Percentiles rank a stretch among this genome's conserved stretches.
Evolutionary conservation across 2,113 vertebrate species (phyloP).

Genomic region (Pavo muticus): DNA sequence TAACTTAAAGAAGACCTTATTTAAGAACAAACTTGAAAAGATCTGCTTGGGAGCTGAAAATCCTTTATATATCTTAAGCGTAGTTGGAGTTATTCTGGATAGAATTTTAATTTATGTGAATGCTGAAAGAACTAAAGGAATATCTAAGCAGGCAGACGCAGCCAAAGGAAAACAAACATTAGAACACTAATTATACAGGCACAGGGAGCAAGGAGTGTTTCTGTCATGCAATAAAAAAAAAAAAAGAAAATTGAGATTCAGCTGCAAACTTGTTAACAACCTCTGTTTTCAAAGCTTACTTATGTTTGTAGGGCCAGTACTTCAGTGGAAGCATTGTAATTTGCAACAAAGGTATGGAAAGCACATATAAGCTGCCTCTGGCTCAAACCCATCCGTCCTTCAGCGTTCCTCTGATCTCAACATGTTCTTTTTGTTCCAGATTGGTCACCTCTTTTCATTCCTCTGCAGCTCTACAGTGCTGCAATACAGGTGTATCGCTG

Average conservation of each 20-base stretch:
- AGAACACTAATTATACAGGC: constrained; percentile 29
- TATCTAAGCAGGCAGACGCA: constrained; percentile 46
- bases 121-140: constrained; percentile 3
- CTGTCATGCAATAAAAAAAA: constrained; percentile 9
- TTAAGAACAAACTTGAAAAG: constrained; percentile 4
- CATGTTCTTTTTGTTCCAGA: background rate
- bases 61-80: background rate
- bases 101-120: constrained; percentile 50
- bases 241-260: constrained; percentile 17
- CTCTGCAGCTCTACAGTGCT: background rate
- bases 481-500: background rate
- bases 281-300: constrained; percentile 9
- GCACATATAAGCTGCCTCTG: background rate
- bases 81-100: background rate
- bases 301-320: background rate
- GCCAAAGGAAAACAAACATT: constrained; percentile 29
- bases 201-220: background rate
- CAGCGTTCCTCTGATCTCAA: background rate
- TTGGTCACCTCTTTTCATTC: background rate
- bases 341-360: background rate
- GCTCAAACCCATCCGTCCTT: background rate
- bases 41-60: constrained; percentile 4
- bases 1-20: background rate
- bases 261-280: background rate
- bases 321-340: background rate